These are phyloP conservation scores for Halictus ligatus DNA, from an alignment of 2,888 invertebrate genomes.

Conservation along the genomic window DNA sequence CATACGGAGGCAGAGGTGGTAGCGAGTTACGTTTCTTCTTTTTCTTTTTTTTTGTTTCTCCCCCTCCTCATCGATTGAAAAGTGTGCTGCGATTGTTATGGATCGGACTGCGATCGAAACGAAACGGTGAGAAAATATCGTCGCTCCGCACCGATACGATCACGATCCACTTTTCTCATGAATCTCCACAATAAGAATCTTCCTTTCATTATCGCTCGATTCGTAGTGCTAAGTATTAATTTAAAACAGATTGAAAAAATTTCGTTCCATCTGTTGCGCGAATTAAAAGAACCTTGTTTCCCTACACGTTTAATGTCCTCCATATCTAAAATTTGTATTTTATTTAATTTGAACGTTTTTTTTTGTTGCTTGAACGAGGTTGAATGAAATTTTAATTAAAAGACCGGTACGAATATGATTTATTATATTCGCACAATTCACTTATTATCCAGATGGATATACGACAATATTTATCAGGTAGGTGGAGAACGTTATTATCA, in stretches of 20 bases:
- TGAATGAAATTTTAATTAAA: too few species aligned
- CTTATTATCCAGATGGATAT: too few species aligned
- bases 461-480: too few species aligned
- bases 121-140: constrained; percentile 22
- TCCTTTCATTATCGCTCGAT: neutral
- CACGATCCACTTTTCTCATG: neutral
- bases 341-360: neutral
- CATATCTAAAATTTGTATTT: neutral
- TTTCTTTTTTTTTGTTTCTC: too few species aligned
- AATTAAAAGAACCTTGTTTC: too few species aligned
- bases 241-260: neutral
- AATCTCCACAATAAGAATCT: neutral
- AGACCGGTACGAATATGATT: too few species aligned
- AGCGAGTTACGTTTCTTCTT: constrained; percentile 62
- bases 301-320: too few species aligned
- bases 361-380: neutral
- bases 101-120: constrained; percentile 49
- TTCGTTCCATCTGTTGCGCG: too few species aligned
- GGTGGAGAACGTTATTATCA: too few species aligned
- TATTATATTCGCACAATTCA: too few species aligned
- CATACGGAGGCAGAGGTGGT: constrained; percentile 66
- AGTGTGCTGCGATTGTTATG: constrained; percentile 42
- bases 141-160: neutral
- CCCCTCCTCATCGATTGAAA: constrained; percentile 63
- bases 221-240: neutral